Conservation (phyloP, 2,113 vertebrate species). For the Thamnophis sirtalis region DNA sequence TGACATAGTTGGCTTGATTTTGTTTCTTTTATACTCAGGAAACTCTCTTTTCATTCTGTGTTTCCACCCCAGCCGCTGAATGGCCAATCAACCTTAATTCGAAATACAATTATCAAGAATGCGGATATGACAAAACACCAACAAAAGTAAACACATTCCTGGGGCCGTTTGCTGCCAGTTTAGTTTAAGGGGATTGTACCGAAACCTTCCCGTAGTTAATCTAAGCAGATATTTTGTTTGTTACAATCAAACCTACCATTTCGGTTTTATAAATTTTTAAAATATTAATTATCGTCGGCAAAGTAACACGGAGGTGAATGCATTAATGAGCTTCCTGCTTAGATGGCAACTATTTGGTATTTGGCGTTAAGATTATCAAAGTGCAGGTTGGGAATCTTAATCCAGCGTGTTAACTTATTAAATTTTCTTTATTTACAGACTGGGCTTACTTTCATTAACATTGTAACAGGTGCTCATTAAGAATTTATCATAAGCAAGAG, state of each 20-base stretch:
- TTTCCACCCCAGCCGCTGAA: conserved; percentile 48
- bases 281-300: conserved; percentile 79
- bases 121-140: conserved; percentile 59
- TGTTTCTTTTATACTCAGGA: conserved; percentile 16
- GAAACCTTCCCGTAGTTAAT: conserved; percentile 68
- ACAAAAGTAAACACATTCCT: conserved; percentile 59
- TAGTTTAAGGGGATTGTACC: conserved; percentile 61
- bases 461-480: conserved; percentile 82
- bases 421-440: conserved; percentile 80
- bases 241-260: conserved; percentile 81
- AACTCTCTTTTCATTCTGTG: conserved; percentile 55
- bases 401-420: conserved; percentile 84
- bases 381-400: conserved; percentile 76
- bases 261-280: conserved; percentile 82
- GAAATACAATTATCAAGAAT: conserved; percentile 64
- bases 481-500: conserved; percentile 69
- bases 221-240: conserved; percentile 81
- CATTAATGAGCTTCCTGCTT: conserved; percentile 61
- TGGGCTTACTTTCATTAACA: conserved; percentile 78
- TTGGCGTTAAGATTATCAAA: conserved; percentile 68
- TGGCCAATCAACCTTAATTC: conserved; percentile 61
- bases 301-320: conserved; percentile 71
- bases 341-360: conserved; percentile 64
- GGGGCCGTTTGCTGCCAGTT: conserved; percentile 58
- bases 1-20: conserved; percentile 38